Evolutionary conservation across 2,888 invertebrate species (phyloP), one percentile per base, ranked within the genome.

Genomic region (Amphipoea lucens): DNA sequence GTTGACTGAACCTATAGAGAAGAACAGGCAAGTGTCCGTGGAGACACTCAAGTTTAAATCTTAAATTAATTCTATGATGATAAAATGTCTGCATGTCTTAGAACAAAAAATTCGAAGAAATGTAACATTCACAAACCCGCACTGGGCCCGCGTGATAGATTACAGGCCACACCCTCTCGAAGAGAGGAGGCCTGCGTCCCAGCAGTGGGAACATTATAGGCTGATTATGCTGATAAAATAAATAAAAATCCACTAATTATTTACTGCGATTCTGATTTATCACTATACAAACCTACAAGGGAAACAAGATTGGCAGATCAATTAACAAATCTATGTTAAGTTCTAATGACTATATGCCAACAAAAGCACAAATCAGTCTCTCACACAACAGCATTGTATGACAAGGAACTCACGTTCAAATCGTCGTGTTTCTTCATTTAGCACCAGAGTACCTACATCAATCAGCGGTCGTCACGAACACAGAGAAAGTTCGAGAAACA

Each of bases 401-500:
- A 74, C 78, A 78, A 78, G 79, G 83, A 85, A 80, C 79, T 78
- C 71, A 76, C 79, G 68, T 65, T 72, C 63, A 74, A 60, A 20
- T 67, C 79, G 74, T 90, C 90, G 87, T 89, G 89, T 62, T 73
- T 71, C 70, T 74, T 71, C 81, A 74, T 86, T 89, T 89, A 90
- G 77, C 82, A 76, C 71, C 42, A 71, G 54, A 76, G 74, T 76
- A 79, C n/a, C n/a, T n/a, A n/a, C 82, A 87, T 87, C 87, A 87
- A 87, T 87, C 86, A 89, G 68, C 63, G 81, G 68, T 72, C 79
- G 88, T 87, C 89, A 90, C 90, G 90, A 88, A 74, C 66, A 45
- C 72, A 74, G 90, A 87, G 93, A 93, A 93, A 93, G 93, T 91
- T 81, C 76, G 83, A 84, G 90, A 92, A 92, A 92, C 90, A 90